A percentile compares a stretch with the other conserved stretches of the same genome.
These are phyloP conservation scores for Saimiri boliviensis DNA, from an alignment of 2,113 vertebrate species.

Conservation along the genomic window DNA sequence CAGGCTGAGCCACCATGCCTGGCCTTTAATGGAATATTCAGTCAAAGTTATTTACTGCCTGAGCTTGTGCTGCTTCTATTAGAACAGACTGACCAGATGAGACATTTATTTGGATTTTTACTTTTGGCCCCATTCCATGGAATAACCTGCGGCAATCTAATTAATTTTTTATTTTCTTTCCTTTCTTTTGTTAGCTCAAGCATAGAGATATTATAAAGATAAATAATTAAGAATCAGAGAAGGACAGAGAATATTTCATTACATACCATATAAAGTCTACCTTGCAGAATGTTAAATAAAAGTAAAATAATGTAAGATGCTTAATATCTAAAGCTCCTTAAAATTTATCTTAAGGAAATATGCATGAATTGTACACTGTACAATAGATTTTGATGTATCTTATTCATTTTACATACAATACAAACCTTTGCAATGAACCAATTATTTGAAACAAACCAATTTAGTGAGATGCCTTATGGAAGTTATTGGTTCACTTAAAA, in stretches of 20 bases:
- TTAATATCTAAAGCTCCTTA: neutral
- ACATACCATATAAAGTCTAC: neutral
- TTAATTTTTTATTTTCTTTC: neutral
- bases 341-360: neutral
- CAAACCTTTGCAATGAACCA: neutral
- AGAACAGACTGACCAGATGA: conserved; percentile 14
- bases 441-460: conserved; percentile 1
- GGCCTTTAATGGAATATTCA: neutral
- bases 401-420: neutral
- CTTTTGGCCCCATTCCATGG: neutral
- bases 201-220: neutral
- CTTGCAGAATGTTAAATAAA: neutral
- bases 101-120: neutral
- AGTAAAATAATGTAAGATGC: neutral
- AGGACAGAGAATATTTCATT: neutral
- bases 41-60: neutral
- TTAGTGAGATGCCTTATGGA: conserved; percentile 3
- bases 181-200: neutral
- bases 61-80: neutral
- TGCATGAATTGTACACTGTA: neutral
- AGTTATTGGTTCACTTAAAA: conserved; percentile 24
- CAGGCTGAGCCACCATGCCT: too few relatives aligned
- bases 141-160: neutral
- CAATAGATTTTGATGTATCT: neutral
- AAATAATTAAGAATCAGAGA: neutral